A percentile compares a stretch with the other conserved stretches of the same genome.
phyloP scores from a whole-genome alignment of 1,140 invertebrate species.

The Meloidogyne chitwoodi region DNA sequence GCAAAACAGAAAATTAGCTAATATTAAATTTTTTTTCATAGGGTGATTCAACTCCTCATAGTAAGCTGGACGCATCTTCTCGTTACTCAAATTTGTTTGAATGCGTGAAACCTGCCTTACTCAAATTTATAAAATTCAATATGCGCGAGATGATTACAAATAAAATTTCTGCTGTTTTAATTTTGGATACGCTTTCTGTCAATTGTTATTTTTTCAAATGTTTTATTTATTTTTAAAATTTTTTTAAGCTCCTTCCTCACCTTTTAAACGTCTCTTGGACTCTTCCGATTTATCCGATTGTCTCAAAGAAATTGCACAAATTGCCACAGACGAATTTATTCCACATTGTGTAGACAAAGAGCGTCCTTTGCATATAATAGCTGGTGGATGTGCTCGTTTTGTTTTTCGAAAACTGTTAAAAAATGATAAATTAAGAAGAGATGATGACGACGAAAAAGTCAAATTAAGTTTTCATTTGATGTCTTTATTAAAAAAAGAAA shows the following conservation, averaged over 20 bases:
- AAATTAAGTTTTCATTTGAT: slow-evolving; percentile 41
- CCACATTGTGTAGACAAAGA: slow-evolving; percentile 29
- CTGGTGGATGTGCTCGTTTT: slow-evolving; percentile 35
- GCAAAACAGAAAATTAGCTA: too few species aligned
- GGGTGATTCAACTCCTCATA: slow-evolving; percentile 41
- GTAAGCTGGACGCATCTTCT: slow-evolving; percentile 20
- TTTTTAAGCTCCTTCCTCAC: slow-evolving; percentile 30
- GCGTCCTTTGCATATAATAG: slow-evolving; percentile 33
- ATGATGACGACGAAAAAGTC: neutral
- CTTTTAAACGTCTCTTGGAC: slow-evolving; percentile 32
- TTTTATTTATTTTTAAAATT: neutral
- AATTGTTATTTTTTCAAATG: neutral
- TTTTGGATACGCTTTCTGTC: slow-evolving; percentile 31
- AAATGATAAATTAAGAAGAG: slow-evolving; percentile 22
- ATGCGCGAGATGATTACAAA: slow-evolving; percentile 43
- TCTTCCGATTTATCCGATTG: slow-evolving; percentile 30
- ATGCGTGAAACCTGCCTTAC: slow-evolving; percentile 28
- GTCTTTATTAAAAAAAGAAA: slow-evolving; percentile 34
- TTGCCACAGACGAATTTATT: slow-evolving; percentile 43
- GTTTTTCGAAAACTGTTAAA: slow-evolving; percentile 40
- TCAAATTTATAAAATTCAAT: slow-evolving; percentile 42
- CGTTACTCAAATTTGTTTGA: slow-evolving; percentile 43
- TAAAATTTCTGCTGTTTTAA: slow-evolving; percentile 37
- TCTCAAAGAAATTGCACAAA: slow-evolving; percentile 44
- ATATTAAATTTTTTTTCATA: slow-evolving; percentile 17